phyloP scores from a whole-genome alignment of 2,888 invertebrate species.

The Crematogaster levior region DNA sequence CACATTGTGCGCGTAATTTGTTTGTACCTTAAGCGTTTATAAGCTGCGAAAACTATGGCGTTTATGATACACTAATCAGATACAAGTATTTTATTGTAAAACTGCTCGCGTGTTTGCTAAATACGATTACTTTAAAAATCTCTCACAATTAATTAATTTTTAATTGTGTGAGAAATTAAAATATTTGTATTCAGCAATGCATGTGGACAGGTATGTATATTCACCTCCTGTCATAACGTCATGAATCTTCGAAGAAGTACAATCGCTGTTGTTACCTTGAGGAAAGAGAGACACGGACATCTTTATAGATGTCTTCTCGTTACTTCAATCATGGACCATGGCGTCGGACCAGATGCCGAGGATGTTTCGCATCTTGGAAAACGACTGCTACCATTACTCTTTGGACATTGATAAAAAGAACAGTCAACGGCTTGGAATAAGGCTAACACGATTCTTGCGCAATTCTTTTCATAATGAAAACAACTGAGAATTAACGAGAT shows the following conservation, averaged over 20 bases:
- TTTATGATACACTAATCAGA: not conserved
- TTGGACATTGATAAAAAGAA: slow-evolving; percentile 47
- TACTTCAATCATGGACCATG: slow-evolving; percentile 33
- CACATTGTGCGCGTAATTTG: not conserved
- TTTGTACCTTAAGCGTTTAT: not conserved
- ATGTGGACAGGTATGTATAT: not conserved
- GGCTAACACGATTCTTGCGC: not conserved
- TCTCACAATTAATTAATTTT: too few species aligned
- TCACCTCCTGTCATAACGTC: not conserved
- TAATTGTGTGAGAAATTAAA: too few species aligned
- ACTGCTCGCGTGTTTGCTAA: not conserved
- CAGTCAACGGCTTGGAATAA: slow-evolving; percentile 8
- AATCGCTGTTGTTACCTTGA: slow-evolving; percentile 3
- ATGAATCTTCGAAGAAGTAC: slow-evolving; percentile 4
- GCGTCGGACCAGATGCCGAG: slow-evolving; percentile 20
- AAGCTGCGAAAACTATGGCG: not conserved
- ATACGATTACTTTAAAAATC: not conserved
- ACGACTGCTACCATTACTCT: slow-evolving; percentile 31
- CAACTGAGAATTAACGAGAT: not conserved
- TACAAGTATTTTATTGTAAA: not conserved
- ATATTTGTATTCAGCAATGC: too few species aligned
- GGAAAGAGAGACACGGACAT: slow-evolving; percentile 5
- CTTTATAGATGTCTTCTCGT: slow-evolving; percentile 36
- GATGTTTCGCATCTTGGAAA: slow-evolving; percentile 31
- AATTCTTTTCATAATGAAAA: not conserved